Percentiles rank a stretch among this genome's conserved stretches.
Conservation (phyloP, 2,797 vertebrate species). For the Eulemur albifrons region DNA sequence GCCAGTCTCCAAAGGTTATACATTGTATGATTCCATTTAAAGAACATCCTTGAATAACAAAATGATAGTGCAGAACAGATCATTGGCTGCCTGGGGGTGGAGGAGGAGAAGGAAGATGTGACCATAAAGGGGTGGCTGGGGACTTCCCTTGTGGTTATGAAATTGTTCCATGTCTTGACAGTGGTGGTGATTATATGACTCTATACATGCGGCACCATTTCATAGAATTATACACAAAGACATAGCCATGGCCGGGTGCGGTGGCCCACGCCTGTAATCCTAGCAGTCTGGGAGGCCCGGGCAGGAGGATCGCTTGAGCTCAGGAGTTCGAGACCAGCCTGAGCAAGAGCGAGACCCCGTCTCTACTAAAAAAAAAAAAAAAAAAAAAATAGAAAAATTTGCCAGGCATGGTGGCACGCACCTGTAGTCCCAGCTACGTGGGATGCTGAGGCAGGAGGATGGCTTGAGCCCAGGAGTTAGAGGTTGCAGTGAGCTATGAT, state of each 20-base stretch:
- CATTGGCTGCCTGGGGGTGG: neutral
- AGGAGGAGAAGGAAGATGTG: neutral
- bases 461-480: too few species aligned
- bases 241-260: neutral
- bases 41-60: neutral
- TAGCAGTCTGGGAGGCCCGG: too few species aligned
- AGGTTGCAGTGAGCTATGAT: too few species aligned
- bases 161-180: neutral
- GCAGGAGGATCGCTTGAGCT: too few species aligned
- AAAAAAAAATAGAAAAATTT: too few species aligned
- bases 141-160: neutral
- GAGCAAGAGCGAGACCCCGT: too few species aligned
- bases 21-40: neutral
- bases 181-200: neutral
- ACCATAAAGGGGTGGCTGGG: neutral
- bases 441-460: too few species aligned
- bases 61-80: neutral
- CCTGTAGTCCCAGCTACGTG: too few species aligned
- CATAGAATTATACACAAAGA: neutral
- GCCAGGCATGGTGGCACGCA: rapidly evolving
- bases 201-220: neutral
- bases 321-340: too few species aligned
- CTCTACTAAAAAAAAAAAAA: too few species aligned
- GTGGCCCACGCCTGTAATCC: too few species aligned
- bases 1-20: neutral